Evolutionary conservation across 2,797 vertebrate genomes (phyloP).

Genomic region (Morus bassanus): DNA sequence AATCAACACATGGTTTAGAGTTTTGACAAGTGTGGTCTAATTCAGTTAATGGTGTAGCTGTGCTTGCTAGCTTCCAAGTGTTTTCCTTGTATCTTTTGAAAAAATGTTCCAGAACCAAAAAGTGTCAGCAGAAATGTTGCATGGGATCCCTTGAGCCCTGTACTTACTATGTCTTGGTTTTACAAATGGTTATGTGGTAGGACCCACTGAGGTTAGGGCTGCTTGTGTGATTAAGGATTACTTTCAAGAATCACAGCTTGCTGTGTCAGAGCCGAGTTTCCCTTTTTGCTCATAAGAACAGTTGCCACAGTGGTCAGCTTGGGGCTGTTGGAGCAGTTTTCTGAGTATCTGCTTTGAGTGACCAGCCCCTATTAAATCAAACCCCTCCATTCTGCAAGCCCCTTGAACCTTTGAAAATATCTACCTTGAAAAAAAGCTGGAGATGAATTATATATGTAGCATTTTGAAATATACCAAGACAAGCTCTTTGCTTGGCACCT

Average conservation of each 20-base stretch:
- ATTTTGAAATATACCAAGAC: background rate
- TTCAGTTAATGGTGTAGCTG: background rate
- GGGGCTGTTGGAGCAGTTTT: background rate
- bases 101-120: background rate
- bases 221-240: background rate
- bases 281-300: background rate
- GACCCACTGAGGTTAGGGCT: background rate
- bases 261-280: background rate
- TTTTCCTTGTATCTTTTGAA: background rate
- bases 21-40: background rate
- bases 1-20: background rate
- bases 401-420: background rate
- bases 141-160: background rate
- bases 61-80: background rate
- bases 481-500: background rate
- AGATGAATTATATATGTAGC: background rate
- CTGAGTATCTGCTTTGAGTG: background rate
- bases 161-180: background rate
- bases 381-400: background rate
- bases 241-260: background rate
- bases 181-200: background rate
- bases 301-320: background rate
- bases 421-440: background rate
- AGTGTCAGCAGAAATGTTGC: background rate
- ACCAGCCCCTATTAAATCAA: background rate